Percentiles rank a stretch among this genome's conserved stretches.
These are phyloP conservation scores for Agriopis marginaria DNA, from an alignment of 2,888 invertebrate genomes.

Conservation along the genomic window DNA sequence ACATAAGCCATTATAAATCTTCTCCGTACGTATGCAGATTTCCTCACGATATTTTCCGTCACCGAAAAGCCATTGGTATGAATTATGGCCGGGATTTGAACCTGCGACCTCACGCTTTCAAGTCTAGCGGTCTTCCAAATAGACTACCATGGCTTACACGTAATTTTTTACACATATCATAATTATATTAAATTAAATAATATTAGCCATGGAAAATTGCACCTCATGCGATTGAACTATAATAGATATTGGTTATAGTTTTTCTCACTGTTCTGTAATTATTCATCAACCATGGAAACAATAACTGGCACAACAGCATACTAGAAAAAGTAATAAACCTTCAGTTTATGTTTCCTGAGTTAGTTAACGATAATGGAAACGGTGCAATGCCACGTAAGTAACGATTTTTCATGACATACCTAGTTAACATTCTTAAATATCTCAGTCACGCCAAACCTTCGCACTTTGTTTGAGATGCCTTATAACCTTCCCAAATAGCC, in stretches of 20 bases:
- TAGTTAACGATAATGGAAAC: constrained; percentile 28
- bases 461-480: background rate
- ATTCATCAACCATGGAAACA: background rate
- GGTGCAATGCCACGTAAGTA: constrained; percentile 31
- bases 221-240: background rate
- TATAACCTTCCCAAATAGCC: background rate
- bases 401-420: constrained; percentile 30
- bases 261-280: background rate
- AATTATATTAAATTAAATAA: too few relatives aligned
- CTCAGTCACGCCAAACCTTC: constrained; percentile 16
- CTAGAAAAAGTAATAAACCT: constrained; percentile 23
- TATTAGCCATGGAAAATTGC: background rate
- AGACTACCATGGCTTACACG: too few relatives aligned
- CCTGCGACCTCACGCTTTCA: too few relatives aligned
- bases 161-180: too few relatives aligned
- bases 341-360: constrained; percentile 27
- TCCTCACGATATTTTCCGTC: too few relatives aligned
- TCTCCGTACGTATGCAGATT: too few relatives aligned
- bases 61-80: too few relatives aligned
- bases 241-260: background rate
- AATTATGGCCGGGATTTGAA: too few relatives aligned
- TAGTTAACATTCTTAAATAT: constrained; percentile 17
- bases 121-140: too few relatives aligned
- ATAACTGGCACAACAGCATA: constrained; percentile 6
- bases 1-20: too few relatives aligned